Evolutionary conservation across 2,113 vertebrate species (phyloP), one percentile per base, ranked within the genome.

Genomic region (Brienomyrus longianalis): DNA sequence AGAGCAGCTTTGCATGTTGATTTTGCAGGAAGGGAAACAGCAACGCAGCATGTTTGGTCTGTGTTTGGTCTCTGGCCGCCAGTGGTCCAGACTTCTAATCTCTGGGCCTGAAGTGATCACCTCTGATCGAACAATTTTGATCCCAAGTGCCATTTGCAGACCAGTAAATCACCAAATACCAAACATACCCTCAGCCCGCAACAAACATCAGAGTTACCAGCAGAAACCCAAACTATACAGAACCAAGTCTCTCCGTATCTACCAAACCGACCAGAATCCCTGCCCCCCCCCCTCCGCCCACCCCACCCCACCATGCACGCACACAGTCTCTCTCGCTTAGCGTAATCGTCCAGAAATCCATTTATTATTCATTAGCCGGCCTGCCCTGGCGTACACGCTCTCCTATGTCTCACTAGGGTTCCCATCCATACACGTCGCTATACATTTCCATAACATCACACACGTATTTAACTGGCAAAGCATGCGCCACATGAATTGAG

Each of bases 281-380:
- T 19, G 15, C 3, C 10, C 1, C 9, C 27, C 23, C 56, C 23
- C 13, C 13, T 3, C 74, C n/a, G 8, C 62, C 0, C 62, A 43
- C 35, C 11, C 27, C 27, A 47, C 19, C 3, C 15, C 15, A 19
- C 17, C 43, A 48, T 5, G 13, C 45, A 47, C 80, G 47, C 77
- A 83, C 80, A 23, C 70, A 80, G 88, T 35, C 27, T 50, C 56
- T 88, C 62, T 88, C 83, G 23, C 83, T 84, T 84, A 47, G 45
- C 13, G 43, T 84, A 47, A 84, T 84, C 23, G 19, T 84, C 45
- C 83, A 47, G 83, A 84, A 84, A 84, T 23, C 19, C 23, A 84
- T 84, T 48, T 48, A 84, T 84, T n/a, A 84, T 84, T 84, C 45
- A 84, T 84, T 23, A 84, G 39, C 13, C 23, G 3, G 17, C 6